A percentile compares a stretch with the other conserved stretches of the same genome.
Evolutionary conservation across 2,888 invertebrate genomes (phyloP).

Genomic region (Temnothorax rugatulus): DNA sequence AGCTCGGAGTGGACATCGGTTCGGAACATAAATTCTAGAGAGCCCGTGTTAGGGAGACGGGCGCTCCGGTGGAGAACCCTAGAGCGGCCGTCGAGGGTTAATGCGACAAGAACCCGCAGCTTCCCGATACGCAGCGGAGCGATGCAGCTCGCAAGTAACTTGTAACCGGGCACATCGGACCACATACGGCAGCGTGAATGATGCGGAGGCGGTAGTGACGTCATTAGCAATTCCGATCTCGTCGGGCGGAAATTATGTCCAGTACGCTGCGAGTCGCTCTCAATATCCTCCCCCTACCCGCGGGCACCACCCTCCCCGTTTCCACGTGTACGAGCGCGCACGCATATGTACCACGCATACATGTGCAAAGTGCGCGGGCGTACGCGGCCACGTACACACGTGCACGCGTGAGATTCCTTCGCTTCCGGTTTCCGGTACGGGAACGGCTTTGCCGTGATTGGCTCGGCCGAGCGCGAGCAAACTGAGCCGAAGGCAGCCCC

Average conservation of each 20-base stretch:
- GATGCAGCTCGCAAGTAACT: constrained; percentile 74
- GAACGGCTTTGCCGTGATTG: constrained; percentile 82
- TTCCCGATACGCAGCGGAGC: constrained; percentile 53
- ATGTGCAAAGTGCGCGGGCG: constrained; percentile 50
- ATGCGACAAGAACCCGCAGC: constrained; percentile 58
- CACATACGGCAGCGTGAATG: constrained; percentile 79
- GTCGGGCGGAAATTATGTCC: constrained; percentile 87
- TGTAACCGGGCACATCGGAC: constrained; percentile 71
- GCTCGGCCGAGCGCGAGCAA: constrained; percentile 72
- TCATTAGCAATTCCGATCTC: constrained; percentile 87
- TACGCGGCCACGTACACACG: constrained; percentile 65
- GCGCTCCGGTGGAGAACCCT: constrained; percentile 12
- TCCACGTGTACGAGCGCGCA: constrained; percentile 63
- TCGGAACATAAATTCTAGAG: constrained; percentile 49
- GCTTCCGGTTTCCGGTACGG: constrained; percentile 84
- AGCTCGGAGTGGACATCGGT: constrained; percentile 32
- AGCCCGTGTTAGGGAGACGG: constrained; percentile 33
- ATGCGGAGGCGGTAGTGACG: constrained; percentile 85
- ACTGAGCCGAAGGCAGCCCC: constrained; percentile 60
- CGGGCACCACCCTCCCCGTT: constrained; percentile 26
- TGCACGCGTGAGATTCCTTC: constrained; percentile 82
- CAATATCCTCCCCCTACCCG: constrained; percentile 82
- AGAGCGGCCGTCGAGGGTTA: constrained; percentile 52
- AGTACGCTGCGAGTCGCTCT: constrained; percentile 85
- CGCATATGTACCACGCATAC: constrained; percentile 59